A percentile compares a stretch with the other conserved stretches of the same genome.
These are phyloP conservation scores for Hippotragus niger DNA, from an alignment of 2,113 vertebrate genomes.

Conservation along the genomic window DNA sequence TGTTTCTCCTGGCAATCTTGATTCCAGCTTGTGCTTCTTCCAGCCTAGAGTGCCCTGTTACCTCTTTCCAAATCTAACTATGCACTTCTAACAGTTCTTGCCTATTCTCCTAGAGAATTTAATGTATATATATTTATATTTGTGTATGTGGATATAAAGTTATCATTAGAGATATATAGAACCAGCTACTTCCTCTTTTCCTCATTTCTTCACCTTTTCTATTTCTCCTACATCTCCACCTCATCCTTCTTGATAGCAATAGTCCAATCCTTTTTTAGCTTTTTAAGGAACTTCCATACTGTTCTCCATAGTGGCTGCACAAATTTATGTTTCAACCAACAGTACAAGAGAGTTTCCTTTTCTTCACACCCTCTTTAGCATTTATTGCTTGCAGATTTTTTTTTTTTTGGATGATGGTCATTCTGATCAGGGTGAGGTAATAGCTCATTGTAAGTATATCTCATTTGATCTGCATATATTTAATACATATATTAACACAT, in stretches of 20 bases:
- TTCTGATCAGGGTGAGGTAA: background rate
- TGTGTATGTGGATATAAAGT: background rate
- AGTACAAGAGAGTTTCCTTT: background rate
- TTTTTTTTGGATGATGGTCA: background rate
- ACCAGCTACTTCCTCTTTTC: background rate
- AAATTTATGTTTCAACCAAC: background rate
- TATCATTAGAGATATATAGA: background rate
- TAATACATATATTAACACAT: background rate
- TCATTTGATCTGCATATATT: background rate
- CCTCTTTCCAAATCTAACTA: background rate
- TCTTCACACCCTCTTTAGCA: background rate
- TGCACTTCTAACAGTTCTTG: background rate
- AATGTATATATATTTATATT: background rate
- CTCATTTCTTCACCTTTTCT: background rate
- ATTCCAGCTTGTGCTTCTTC: too few species aligned
- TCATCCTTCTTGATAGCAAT: background rate
- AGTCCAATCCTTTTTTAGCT: background rate
- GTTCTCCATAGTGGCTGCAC: background rate
- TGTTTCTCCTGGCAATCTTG: too few species aligned
- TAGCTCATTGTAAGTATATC: background rate
- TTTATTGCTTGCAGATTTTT: background rate
- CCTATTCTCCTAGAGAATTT: background rate
- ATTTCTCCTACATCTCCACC: background rate
- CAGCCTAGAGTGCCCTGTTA: background rate
- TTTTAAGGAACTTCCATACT: background rate